Base-by-base conservation (phyloP, 23 tunicate species). In the Oikopleura albicans region DNA sequence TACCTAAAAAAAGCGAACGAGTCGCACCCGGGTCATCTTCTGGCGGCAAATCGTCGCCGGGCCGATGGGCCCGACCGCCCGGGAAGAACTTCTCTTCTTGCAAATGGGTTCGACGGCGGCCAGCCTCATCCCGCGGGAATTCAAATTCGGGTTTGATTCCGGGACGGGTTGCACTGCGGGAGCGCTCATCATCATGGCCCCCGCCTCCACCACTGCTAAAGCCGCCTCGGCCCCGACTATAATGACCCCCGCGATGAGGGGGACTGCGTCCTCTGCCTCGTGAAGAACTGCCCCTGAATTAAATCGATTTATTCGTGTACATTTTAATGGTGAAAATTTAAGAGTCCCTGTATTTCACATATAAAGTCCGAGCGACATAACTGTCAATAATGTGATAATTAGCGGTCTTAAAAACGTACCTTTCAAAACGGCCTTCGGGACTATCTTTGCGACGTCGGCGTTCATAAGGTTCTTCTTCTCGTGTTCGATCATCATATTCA, bases 1-100 rank as follows among this genome's bases (percentile, higher is more conserved):
- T n/a, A n/a, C 99, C 99, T 16, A 95, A 85, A 83, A 95, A 95
- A 40, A 95, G 75, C 37, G 96, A 88, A 39, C 99, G 56, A 39
- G 99, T 95, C 1, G 99, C 96, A 66, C 75, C 87, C 0, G 99
- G 96, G 40, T 95, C 96, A 84, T 95, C 99, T 86, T 95, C 99
- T 35, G 96, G 96, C 0, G 92, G 96, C 38, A 84, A 38, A 84
- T 92, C 91, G 2, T 71, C 79, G 2, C 79, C 79, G 37, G 79
- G 79, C 37, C 79, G 27, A 31, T 71, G 79, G 4, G 79, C 79
- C 79, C 79, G 27, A 22, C 79, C 79, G 2, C 79, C 79, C 37
- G 79, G 79, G 31, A 71, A 71, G 79, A 71, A 71, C 31, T 71
- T 71, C 31, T 71, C 79, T 16, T 29, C 79, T 71, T 71, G 34